A percentile compares a stretch with the other conserved stretches of the same genome.
These are phyloP conservation scores for Trinorchestia longiramus DNA, from an alignment of 1,140 invertebrate genomes.

Conservation along the genomic window DNA sequence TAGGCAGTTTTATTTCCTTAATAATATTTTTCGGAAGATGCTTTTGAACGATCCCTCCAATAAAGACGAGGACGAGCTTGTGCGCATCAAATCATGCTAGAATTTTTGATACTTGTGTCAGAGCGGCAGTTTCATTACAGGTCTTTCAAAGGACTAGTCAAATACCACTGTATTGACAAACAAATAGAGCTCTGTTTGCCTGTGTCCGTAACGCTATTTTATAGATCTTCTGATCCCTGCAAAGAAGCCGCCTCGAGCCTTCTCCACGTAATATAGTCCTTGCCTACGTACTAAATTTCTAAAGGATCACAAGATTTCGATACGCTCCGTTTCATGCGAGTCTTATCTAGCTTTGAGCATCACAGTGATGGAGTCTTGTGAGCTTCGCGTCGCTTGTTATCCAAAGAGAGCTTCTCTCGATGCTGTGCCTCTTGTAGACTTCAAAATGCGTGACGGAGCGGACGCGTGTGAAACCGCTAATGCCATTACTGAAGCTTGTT, in stretches of 20 bases:
- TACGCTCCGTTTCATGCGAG: conserved; percentile 50
- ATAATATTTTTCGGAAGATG: neutral
- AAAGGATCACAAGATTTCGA: conserved; percentile 54
- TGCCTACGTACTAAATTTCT: conserved; percentile 34
- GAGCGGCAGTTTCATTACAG: conserved; percentile 28
- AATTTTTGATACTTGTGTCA: conserved; percentile 43
- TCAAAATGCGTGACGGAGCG: conserved; percentile 4
- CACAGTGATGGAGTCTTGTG: conserved; percentile 12
- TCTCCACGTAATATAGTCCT: conserved; percentile 47
- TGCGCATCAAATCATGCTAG: conserved; percentile 38
- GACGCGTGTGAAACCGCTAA: neutral
- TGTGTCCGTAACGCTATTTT: conserved; percentile 51
- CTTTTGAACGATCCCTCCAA: neutral
- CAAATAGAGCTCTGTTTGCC: conserved; percentile 49
- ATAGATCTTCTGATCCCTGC: conserved; percentile 39
- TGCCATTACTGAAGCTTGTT: conserved; percentile 7
- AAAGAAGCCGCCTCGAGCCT: conserved; percentile 52
- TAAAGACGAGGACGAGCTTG: neutral
- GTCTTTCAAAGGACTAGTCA: conserved; percentile 38
- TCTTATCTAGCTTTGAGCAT: conserved; percentile 45
- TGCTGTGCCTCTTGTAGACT: neutral
- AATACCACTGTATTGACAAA: conserved; percentile 53
- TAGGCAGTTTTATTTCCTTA: neutral
- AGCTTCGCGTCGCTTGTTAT: conserved; percentile 1
- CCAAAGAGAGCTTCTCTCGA: conserved; percentile 13